A percentile compares a stretch with the other conserved stretches of the same genome.
Evolutionary conservation across 2,113 vertebrate genomes (phyloP).

Genomic region (Poeciliopsis turrubarensis): DNA sequence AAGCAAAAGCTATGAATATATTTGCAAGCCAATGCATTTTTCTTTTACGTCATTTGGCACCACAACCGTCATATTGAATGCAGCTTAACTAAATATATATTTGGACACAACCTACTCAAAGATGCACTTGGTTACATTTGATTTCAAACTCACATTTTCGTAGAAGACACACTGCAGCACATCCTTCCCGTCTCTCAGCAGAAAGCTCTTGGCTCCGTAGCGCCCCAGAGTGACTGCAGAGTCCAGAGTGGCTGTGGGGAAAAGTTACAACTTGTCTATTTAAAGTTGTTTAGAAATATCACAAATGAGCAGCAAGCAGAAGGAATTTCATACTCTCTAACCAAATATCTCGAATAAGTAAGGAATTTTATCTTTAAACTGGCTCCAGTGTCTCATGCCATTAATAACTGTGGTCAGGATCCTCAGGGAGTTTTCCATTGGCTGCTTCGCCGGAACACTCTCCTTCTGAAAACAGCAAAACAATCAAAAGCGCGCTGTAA

Average conservation of each 20-base stretch:
- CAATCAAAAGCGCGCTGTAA: not conserved
- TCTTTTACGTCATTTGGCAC: not conserved
- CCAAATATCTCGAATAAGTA: conserved; percentile 93
- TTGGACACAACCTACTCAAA: not conserved
- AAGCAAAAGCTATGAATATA: not conserved
- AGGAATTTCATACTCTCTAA: conserved; percentile 65
- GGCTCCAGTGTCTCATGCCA: conserved; percentile 92
- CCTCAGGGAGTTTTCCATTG: conserved; percentile 83
- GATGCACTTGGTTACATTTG: not conserved
- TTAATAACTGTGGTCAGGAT: conserved; percentile 89
- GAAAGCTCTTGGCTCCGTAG: conserved; percentile 89
- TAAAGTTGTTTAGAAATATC: conserved; percentile 8
- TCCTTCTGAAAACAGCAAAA: conserved; percentile 58
- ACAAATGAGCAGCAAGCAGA: not conserved
- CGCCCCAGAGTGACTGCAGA: conserved; percentile 90
- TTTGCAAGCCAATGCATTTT: not conserved
- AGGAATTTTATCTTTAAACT: conserved; percentile 81
- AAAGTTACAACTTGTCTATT: conserved; percentile 17
- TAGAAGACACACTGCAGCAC: conserved; percentile 89
- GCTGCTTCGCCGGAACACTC: conserved; percentile 68
- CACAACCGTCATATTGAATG: no score
- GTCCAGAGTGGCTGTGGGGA: conserved; percentile 86
- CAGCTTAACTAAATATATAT: not conserved
- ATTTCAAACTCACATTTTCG: conserved; percentile 87
- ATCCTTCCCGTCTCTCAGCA: conserved; percentile 89